Conservation (phyloP, 2,113 vertebrate genomes). For the Cyphomyrus discorhynchus region DNA sequence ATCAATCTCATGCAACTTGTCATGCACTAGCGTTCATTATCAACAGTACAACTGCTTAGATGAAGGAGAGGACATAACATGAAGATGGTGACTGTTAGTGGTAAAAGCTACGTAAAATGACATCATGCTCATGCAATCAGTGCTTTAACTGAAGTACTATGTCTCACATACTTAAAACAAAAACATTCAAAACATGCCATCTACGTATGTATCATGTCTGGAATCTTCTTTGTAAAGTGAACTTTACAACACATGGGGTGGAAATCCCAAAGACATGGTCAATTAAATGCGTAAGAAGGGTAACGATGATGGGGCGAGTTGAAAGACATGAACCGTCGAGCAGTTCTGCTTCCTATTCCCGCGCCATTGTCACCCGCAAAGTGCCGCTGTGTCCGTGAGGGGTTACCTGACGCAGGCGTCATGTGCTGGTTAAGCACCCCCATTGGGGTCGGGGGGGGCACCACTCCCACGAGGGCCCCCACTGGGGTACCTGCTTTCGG, state of each 20-base stretch:
- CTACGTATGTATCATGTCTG: background rate
- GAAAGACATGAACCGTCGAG: conserved; percentile 23
- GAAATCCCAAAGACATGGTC: background rate
- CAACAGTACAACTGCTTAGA: background rate
- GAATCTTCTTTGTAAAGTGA: background rate
- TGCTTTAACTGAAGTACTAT: background rate
- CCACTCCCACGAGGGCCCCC: conserved; percentile 92
- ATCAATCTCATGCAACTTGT: conserved; percentile 71
- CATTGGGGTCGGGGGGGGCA: conserved; percentile 94
- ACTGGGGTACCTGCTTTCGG: conserved; percentile 97
- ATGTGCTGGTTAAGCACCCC: conserved; percentile 97
- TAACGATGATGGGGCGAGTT: background rate
- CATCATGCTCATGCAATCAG: conserved; percentile 7
- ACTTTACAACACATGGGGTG: background rate
- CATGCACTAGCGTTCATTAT: conserved; percentile 38
- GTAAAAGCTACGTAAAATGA: background rate
- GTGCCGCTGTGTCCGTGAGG: conserved; percentile 56
- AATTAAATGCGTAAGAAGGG: background rate
- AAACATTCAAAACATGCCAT: background rate
- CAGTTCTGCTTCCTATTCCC: conserved; percentile 60
- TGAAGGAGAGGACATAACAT: background rate
- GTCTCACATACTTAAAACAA: background rate
- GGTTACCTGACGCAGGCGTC: conserved; percentile 95
- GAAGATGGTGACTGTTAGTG: background rate
- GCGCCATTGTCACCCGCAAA: conserved; percentile 40